A percentile compares a stretch with the other conserved stretches of the same genome.
Conservation (phyloP, 2,797 vertebrate genomes). For the Parotocinclus haroldoi region DNA sequence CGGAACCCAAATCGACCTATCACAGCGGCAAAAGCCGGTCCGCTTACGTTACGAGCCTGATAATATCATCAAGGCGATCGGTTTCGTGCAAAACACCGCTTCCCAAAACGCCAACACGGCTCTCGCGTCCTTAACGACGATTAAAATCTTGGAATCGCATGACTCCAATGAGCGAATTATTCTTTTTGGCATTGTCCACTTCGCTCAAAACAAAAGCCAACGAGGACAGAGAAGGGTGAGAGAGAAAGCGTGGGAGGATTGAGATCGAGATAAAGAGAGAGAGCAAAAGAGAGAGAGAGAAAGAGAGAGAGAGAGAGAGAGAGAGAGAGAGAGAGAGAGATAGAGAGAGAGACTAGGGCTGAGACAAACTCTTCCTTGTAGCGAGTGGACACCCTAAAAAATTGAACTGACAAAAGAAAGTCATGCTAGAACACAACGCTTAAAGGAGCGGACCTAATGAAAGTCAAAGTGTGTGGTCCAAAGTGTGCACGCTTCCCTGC, state of each 20-base stretch:
- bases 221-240: slow-evolving; percentile 13
- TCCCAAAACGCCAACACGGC: slow-evolving; percentile 34
- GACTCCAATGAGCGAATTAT: slow-evolving; percentile 57
- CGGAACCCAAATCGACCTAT: slow-evolving; percentile 34
- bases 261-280: slow-evolving; percentile 26
- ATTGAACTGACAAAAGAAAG: slow-evolving; percentile 12
- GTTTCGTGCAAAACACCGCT: slow-evolving; percentile 43
- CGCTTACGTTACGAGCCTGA: slow-evolving; percentile 39
- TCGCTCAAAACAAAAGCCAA: slow-evolving; percentile 37
- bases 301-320: slow-evolving; percentile 25
- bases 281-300: not conserved
- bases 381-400: slow-evolving; percentile 56
- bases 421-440: too few species aligned
- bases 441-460: too few species aligned
- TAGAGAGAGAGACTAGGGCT: not conserved
- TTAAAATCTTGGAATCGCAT: slow-evolving; percentile 53
- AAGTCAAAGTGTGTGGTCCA: too few species aligned
- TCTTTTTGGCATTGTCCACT: slow-evolving; percentile 51
- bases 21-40: slow-evolving; percentile 13
- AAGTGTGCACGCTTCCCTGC: too few species aligned
- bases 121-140: slow-evolving; percentile 51
- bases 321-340: slow-evolving; percentile 26
- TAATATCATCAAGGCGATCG: slow-evolving; percentile 53
- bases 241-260: slow-evolving; percentile 1
- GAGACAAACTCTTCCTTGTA: slow-evolving; percentile 44